Conservation (phyloP, 2,113 vertebrate species). For the Gallinago jamesoni region DNA sequence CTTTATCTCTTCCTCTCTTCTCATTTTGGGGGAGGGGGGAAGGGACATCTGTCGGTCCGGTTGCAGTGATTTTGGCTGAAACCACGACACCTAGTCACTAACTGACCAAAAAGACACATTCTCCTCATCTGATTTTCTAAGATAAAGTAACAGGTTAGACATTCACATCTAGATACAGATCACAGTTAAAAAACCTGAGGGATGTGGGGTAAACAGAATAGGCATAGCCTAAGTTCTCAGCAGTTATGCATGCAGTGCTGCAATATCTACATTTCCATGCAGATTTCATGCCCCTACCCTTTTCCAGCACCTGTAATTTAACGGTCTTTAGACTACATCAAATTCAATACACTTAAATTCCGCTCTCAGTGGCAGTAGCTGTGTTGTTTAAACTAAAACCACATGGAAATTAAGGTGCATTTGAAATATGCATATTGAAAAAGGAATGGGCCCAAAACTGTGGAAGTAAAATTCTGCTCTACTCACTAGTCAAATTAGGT, state of each 20-base stretch:
- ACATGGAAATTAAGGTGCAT: background rate
- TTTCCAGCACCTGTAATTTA: background rate
- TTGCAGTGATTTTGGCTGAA: too few species aligned
- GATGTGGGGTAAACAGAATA: background rate
- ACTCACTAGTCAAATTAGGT: background rate
- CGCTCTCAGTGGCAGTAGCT: background rate
- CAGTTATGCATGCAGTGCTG: background rate
- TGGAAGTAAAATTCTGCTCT: background rate
- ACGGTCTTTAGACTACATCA: background rate
- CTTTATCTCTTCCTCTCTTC: too few species aligned
- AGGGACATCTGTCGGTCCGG: too few species aligned
- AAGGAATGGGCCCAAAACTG: background rate
- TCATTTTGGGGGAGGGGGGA: too few species aligned
- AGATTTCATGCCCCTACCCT: background rate
- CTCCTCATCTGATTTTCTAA: background rate
- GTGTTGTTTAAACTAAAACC: background rate
- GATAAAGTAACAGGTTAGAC: background rate
- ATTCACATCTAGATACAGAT: background rate
- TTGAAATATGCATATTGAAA: background rate
- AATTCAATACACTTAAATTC: background rate
- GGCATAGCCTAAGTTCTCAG: background rate
- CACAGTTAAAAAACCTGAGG: background rate
- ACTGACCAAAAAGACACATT: background rate
- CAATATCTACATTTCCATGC: background rate
- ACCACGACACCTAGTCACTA: background rate